Conservation (phyloP, 30 jellyfish, hydroid and myxozoan genomes). For the Mastigias papua region DNA sequence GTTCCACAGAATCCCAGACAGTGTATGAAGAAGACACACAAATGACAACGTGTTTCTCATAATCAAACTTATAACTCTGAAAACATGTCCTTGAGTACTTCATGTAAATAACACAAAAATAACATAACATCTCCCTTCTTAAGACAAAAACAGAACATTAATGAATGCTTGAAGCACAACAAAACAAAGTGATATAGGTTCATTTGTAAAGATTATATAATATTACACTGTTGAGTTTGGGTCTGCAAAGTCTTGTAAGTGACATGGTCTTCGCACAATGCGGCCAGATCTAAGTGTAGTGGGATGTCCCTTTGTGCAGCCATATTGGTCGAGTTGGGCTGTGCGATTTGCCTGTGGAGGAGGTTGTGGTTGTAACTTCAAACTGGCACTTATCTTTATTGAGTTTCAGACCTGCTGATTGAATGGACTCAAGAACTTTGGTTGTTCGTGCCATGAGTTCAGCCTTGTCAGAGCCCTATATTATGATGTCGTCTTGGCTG, state of each 20-base stretch:
- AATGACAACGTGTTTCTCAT: too few relatives aligned
- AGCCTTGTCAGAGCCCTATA: conserved; percentile 68
- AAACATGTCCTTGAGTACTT: too few relatives aligned
- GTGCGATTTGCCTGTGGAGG: background rate
- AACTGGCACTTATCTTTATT: conserved; percentile 37
- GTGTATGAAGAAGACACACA: too few relatives aligned
- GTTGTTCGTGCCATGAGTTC: conserved; percentile 41
- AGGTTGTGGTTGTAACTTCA: conserved; percentile 19
- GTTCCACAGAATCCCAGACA: too few relatives aligned
- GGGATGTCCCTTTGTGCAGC: background rate
- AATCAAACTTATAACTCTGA: too few relatives aligned
- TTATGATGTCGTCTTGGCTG: conserved; percentile 77
- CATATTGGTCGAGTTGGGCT: background rate
- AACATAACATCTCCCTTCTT: too few relatives aligned
- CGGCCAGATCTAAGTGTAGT: background rate
- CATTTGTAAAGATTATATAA: background rate
- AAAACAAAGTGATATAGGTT: background rate
- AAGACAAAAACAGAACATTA: background rate
- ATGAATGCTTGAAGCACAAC: background rate
- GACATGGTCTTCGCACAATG: background rate
- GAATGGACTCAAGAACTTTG: conserved; percentile 49
- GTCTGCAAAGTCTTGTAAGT: background rate
- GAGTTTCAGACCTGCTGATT: conserved; percentile 14
- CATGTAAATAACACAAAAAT: too few relatives aligned
- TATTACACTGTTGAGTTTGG: background rate